phyloP scores from a whole-genome alignment of 2,797 vertebrate species.

The Epinephelus coioides region DNA sequence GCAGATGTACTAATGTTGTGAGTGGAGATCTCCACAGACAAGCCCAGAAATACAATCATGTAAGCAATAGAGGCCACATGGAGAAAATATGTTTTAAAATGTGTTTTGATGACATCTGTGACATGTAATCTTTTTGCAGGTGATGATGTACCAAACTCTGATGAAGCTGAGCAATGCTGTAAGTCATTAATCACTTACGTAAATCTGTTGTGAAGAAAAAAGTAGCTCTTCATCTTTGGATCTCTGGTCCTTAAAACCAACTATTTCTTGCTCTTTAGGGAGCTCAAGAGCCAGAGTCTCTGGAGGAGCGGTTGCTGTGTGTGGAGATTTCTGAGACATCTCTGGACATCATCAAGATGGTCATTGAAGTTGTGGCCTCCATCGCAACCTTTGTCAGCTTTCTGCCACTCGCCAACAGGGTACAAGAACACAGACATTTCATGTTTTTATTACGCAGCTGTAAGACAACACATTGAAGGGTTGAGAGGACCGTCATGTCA shows the following conservation, averaged over 20 bases:
- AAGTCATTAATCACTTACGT: conserved; percentile 21
- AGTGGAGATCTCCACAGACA: too few relatives aligned
- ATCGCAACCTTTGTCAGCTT: conserved; percentile 39
- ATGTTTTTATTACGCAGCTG: too few relatives aligned
- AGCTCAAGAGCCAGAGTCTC: background rate
- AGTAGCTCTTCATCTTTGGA: background rate
- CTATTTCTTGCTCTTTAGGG: conserved; percentile 29
- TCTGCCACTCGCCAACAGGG: conserved; percentile 75
- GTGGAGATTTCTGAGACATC: conserved; percentile 33
- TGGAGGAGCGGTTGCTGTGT: conserved; percentile 62
- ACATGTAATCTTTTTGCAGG: conserved; percentile 42
- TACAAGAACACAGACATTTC: conserved; percentile 15
- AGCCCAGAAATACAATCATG: too few relatives aligned
- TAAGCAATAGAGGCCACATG: too few relatives aligned
- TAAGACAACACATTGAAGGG: background rate
- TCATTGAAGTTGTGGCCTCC: conserved; percentile 35
- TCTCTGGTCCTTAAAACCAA: background rate
- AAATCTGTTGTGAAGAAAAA: background rate
- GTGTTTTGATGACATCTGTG: background rate
- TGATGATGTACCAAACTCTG: conserved; percentile 50
- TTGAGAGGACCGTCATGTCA: background rate
- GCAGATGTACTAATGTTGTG: background rate
- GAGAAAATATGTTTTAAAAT: too few relatives aligned
- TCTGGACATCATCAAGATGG: accelerated
- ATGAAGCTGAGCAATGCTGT: conserved; percentile 68